Conservation (phyloP, 2,797 vertebrate species). For the Cephalopachus bancanus region DNA sequence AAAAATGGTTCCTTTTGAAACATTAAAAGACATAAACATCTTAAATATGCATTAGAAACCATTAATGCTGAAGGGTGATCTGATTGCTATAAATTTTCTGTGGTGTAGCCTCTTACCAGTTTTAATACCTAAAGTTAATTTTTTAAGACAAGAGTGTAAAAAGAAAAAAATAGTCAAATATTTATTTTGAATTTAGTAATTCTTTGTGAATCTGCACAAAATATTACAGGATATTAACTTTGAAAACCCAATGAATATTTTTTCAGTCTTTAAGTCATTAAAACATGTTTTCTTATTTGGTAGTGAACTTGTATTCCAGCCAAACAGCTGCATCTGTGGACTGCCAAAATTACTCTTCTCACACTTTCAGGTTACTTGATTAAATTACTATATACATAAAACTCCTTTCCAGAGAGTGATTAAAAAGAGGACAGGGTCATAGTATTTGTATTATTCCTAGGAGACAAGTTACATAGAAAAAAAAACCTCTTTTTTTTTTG, state of each 20-base stretch:
- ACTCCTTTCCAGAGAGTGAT: conserved; percentile 75
- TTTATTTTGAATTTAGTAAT: conserved; percentile 82
- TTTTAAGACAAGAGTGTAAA: conserved; percentile 77
- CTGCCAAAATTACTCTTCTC: conserved; percentile 80
- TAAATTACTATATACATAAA: conserved; percentile 82
- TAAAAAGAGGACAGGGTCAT: conserved; percentile 72
- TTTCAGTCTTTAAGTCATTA: conserved; percentile 82
- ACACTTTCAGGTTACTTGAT: conserved; percentile 79
- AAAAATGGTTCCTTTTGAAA: conserved; percentile 32
- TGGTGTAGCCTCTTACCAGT: background rate
- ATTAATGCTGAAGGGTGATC: background rate
- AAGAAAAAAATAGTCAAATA: conserved; percentile 63
- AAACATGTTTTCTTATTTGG: conserved; percentile 82
- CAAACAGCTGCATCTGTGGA: conserved; percentile 81
- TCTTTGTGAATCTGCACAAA: conserved; percentile 58
- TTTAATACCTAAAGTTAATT: conserved; percentile 72
- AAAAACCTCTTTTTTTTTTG: background rate
- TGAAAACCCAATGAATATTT: conserved; percentile 78
- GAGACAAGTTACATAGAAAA: conserved; percentile 7
- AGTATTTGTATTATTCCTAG: conserved; percentile 65
- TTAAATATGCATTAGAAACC: conserved; percentile 12
- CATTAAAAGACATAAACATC: conserved; percentile 55
- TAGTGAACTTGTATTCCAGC: conserved; percentile 82
- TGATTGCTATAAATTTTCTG: conserved; percentile 60
- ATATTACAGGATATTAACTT: conserved; percentile 79